Evolutionary conservation across 2,888 invertebrate genomes (phyloP).

Genomic region (Orgyia antiqua): DNA sequence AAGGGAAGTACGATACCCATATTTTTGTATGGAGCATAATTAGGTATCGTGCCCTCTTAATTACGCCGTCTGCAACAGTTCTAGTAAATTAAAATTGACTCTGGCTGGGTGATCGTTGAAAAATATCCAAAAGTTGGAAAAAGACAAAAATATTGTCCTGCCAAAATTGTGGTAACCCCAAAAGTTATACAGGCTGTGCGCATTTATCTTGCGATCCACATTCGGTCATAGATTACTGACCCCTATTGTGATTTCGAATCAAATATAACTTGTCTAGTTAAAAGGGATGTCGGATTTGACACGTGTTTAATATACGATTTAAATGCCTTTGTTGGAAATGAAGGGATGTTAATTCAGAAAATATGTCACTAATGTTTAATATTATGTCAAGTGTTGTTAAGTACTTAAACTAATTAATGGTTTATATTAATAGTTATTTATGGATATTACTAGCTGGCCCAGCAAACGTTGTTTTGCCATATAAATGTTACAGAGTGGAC

Average conservation of each 20-base stretch:
- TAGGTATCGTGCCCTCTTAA: too few relatives aligned
- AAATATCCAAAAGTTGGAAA: too few relatives aligned
- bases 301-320: constrained; percentile 72
- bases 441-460: too few relatives aligned
- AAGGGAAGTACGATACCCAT: too few relatives aligned
- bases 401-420: constrained; percentile 18
- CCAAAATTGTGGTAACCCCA: constrained; percentile 2
- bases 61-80: too few relatives aligned
- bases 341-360: constrained; percentile 44
- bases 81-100: too few relatives aligned
- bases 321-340: constrained; percentile 58
- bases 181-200: constrained; percentile 46
- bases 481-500: too few relatives aligned
- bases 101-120: too few relatives aligned
- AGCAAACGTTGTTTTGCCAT: too few relatives aligned
- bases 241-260: constrained; percentile 56
- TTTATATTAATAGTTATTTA: too few relatives aligned
- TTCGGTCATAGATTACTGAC: constrained; percentile 38
- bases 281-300: constrained; percentile 67
- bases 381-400: constrained; percentile 13
- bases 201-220: constrained; percentile 59
- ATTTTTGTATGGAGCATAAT: too few relatives aligned
- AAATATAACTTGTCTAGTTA: constrained; percentile 60
- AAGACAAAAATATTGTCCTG: background rate
- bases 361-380: constrained; percentile 16